These are phyloP conservation scores for Hypothenemus hampei DNA, from an alignment of 1,140 invertebrate species.

Conservation along the genomic window DNA sequence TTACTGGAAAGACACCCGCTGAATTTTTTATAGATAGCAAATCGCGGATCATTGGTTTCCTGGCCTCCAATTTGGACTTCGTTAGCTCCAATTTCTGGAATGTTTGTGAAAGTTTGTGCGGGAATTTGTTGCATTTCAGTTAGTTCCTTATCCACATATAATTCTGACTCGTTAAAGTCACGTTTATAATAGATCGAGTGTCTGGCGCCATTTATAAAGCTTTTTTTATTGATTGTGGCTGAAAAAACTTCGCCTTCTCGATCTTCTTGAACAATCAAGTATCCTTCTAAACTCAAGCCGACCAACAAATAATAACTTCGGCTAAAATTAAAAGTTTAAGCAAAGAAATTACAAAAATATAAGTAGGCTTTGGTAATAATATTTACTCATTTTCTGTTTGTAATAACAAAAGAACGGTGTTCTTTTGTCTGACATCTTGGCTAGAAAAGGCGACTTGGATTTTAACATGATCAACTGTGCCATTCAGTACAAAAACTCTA, in stretches of 20 bases:
- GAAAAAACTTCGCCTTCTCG: slow-evolving; percentile 66
- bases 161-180: slow-evolving; percentile 61
- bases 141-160: slow-evolving; percentile 71
- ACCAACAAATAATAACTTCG: slow-evolving; percentile 78
- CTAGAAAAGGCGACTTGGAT: slow-evolving; percentile 79
- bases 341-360: too few species aligned
- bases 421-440: slow-evolving; percentile 66
- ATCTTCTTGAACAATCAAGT: slow-evolving; percentile 80
- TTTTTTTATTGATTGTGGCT: slow-evolving; percentile 65
- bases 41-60: slow-evolving; percentile 73
- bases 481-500: slow-evolving; percentile 66
- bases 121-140: slow-evolving; percentile 63
- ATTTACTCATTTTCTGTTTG: slow-evolving; percentile 74
- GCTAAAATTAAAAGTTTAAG: slow-evolving; percentile 48
- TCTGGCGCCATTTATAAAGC: slow-evolving; percentile 75
- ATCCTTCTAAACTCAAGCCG: slow-evolving; percentile 73
- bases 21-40: slow-evolving; percentile 77
- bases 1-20: slow-evolving; percentile 86
- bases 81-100: slow-evolving; percentile 61
- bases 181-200: slow-evolving; percentile 83
- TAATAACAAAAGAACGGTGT: slow-evolving; percentile 68
- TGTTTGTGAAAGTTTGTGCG: slow-evolving; percentile 59
- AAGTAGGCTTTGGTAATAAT: too few species aligned
- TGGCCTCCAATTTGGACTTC: slow-evolving; percentile 82
- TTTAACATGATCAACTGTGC: slow-evolving; percentile 67